Base-by-base conservation (phyloP, 2,888 invertebrate species). In the Brenthis hecate region DNA sequence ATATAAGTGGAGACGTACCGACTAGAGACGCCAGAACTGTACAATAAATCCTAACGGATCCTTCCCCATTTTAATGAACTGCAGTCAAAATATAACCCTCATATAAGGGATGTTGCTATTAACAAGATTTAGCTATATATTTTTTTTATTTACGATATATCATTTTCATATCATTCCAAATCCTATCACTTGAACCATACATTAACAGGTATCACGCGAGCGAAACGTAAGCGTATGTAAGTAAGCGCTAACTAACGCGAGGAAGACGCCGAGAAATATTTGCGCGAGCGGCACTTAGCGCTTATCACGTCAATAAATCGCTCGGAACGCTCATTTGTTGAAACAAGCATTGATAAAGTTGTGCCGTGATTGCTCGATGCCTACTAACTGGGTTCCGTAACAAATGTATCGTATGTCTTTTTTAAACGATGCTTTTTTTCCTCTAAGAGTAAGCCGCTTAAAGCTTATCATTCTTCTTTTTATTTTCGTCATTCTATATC, bases 231-330 rank as follows among this genome's bases (percentile, higher is more conserved):
- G 77, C 77, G 76, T 72, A 75, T 78, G 82, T 81, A 81, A 85
- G 84, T 86, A 85, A 86, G 86, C 84, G 86, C 85, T 87, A 88
- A 89, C 87, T 88, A 88, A 87, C 86, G 86, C 85, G 77, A 82
- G 85, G 83, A 85, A 86, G 85, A 87, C 85, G 86, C 76, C 74
- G 70, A 72, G 85, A 86, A 85, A 86, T 89, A 88, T 89, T 87
- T 85, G 84, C 85, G 81, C 81, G 77, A 83, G 83, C 81, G 82
- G 84, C 87, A 87, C 85, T 89, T 88, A 86, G 81, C 81, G 80
- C 84, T 77, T 79, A 80, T 79, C 79, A 78, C 76, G 73, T 66
- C 73, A 71, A 76, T 78, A 76, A 75, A 79, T 78, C 78, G 78
- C 77, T 77, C 72, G 72, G 69, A 75, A 76, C 77, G 78, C 77